Evolutionary conservation across 2,113 vertebrate species (phyloP).

Genomic region (Melanerpes aurifrons): DNA sequence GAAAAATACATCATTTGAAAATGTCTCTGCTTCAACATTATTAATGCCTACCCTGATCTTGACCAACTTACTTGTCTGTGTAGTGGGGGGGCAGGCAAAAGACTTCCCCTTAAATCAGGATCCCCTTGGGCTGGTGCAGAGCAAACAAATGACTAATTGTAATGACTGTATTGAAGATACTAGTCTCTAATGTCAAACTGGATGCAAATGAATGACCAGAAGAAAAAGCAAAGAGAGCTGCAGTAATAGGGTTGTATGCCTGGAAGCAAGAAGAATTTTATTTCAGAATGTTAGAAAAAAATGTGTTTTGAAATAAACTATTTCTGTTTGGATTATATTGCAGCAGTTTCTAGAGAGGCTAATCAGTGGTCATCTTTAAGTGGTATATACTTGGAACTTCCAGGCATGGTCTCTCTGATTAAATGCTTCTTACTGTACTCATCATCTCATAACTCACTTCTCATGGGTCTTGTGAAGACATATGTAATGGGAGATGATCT

Average conservation of each 20-base stretch:
- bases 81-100: not conserved
- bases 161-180: not conserved
- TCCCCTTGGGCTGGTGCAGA: not conserved
- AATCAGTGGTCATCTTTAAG: not conserved
- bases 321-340: not conserved
- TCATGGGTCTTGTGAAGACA: not conserved
- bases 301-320: not conserved
- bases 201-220: not conserved
- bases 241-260: not conserved
- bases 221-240: not conserved
- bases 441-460: not conserved
- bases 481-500: not conserved
- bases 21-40: not conserved
- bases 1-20: slow-evolving; percentile 2
- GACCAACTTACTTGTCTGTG: not conserved
- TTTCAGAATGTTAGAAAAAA: not conserved
- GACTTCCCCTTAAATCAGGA: not conserved
- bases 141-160: not conserved
- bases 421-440: not conserved
- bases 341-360: not conserved
- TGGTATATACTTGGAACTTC: not conserved
- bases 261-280: not conserved
- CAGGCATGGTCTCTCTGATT: not conserved
- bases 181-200: not conserved
- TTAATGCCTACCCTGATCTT: not conserved